These are phyloP conservation scores for Drosophila willistoni DNA, from an alignment of 1,140 invertebrate genomes.

Conservation along the genomic window DNA sequence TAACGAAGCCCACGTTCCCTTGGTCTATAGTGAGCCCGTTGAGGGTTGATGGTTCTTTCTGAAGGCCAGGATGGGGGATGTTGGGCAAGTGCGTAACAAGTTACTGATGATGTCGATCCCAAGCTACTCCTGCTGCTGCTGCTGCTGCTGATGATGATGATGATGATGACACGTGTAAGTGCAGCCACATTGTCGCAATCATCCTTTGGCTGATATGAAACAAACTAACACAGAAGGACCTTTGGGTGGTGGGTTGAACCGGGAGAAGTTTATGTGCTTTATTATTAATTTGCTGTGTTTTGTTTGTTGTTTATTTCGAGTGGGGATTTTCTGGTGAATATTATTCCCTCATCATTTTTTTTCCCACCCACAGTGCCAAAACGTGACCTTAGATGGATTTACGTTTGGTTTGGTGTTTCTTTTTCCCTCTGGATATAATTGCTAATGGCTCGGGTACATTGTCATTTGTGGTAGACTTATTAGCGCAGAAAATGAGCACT, in stretches of 20 bases:
- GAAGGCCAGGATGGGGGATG: conserved; percentile 21
- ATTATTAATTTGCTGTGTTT: conserved; percentile 72
- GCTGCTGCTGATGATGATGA: conserved; percentile 41
- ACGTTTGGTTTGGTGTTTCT: background rate
- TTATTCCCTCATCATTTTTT: background rate
- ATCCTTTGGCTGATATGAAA: conserved; percentile 46
- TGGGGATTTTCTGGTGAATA: conserved; percentile 25
- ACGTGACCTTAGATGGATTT: conserved; percentile 69
- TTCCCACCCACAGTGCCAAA: conserved; percentile 76
- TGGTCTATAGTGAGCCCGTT: background rate
- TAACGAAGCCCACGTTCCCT: conserved; percentile 9
- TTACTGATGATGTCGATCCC: conserved; percentile 34
- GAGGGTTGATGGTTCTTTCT: conserved; percentile 28
- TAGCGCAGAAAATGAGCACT: conserved; percentile 65
- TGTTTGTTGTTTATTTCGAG: conserved; percentile 76
- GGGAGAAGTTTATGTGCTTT: conserved; percentile 9
- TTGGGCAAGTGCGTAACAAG: conserved; percentile 61
- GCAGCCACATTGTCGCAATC: conserved; percentile 81
- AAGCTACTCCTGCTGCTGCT: conserved; percentile 24
- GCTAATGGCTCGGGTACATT: conserved; percentile 63
- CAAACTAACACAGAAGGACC: conserved; percentile 12
- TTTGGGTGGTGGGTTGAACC: background rate
- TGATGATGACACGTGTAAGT: conserved; percentile 79
- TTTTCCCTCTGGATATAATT: conserved; percentile 38
- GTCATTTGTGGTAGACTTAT: conserved; percentile 48